Percentiles rank a stretch among this genome's conserved stretches.
Evolutionary conservation across 1,140 invertebrate genomes (phyloP).

Genomic region (Mylabris phalerata): DNA sequence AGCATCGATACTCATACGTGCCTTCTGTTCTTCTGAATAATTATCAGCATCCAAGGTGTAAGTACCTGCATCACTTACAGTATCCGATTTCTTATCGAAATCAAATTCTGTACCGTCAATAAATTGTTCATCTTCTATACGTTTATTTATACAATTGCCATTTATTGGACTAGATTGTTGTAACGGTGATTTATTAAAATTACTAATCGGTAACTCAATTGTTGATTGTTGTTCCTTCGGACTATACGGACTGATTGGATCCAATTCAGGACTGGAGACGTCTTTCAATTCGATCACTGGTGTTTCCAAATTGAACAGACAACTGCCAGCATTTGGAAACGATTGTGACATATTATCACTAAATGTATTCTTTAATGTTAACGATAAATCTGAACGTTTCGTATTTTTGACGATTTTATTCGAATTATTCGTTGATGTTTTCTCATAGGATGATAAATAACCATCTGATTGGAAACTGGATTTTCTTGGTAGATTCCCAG

Average conservation of each 20-base stretch:
- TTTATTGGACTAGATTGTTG: conserved; percentile 25
- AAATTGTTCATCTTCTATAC: conserved; percentile 18
- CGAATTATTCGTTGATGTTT: conserved; percentile 1
- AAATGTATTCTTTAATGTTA: conserved; percentile 46
- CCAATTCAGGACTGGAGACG: conserved; percentile 52
- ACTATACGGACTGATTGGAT: conserved; percentile 47
- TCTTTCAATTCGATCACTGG: conserved; percentile 47
- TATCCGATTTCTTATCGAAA: conserved; percentile 49
- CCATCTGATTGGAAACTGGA: conserved; percentile 61
- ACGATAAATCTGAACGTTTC: conserved; percentile 43
- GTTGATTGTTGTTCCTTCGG: conserved; percentile 19
- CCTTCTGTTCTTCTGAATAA: conserved; percentile 78
- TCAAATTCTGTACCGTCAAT: conserved; percentile 30
- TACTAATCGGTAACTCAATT: conserved; percentile 1
- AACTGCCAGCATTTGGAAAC: conserved; percentile 31
- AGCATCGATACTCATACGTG: conserved; percentile 77
- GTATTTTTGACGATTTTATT: conserved; percentile 34
- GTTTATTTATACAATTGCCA: conserved; percentile 9
- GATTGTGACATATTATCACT: conserved; percentile 44
- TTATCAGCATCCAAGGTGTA: conserved; percentile 81
- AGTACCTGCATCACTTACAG: conserved; percentile 75
- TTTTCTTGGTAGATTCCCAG: conserved; percentile 48
- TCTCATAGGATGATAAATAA: conserved; percentile 60
- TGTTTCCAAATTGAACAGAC: conserved; percentile 35
- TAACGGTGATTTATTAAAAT: neutral